Evolutionary conservation across 2,797 vertebrate genomes (phyloP), one percentile per base, ranked within the genome.

Genomic region (Phoebastria nigripes): DNA sequence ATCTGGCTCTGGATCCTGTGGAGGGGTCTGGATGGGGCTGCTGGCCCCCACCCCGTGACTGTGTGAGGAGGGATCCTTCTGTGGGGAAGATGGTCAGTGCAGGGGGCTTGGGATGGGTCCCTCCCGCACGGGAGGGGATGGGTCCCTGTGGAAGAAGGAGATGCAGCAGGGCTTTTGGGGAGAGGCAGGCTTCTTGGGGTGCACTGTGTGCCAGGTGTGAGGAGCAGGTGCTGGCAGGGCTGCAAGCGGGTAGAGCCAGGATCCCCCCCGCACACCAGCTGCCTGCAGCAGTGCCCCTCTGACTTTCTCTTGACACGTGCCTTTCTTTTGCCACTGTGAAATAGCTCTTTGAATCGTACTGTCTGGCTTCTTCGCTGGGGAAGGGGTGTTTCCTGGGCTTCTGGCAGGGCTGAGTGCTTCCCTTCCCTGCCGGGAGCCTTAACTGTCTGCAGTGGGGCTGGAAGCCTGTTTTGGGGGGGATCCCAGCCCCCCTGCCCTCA

Each of bases 301-400:
- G 72, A 74, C 93, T 95, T 93, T 87, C 85, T 96, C 93, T 97
- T 87, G 95, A 96, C 97, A 98, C 11, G 98, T 98, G 98, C 98
- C 98, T 98, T 98, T 98, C 98, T 98, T 98, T 98, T 98, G 97
- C 97, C 98, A 98, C 97, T 98, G 98, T 97, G 97, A 97, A 97
- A 96, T 93, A 94, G 93, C 93, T 97, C 90, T 95, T 73, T 69
- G 89, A 92, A 93, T 95, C 6, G 61, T 95, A 95, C 94, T 90
- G 94, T 95, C 88, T 4, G 3, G 86, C 72, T 84, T 37, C 92
- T 95, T 85, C 1, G 33, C 76, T 91, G 87, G 46, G 82, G 72
- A 76, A 71, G 87, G 79, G 82, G 69, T 67, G 49, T 80, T 82
- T 76, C 29, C 86, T 41, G 44, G 72, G 76, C 59, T 87, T 42